Base-by-base conservation (phyloP, 2,888 invertebrate genomes). In the Tenthredo scrophulariae region DNA sequence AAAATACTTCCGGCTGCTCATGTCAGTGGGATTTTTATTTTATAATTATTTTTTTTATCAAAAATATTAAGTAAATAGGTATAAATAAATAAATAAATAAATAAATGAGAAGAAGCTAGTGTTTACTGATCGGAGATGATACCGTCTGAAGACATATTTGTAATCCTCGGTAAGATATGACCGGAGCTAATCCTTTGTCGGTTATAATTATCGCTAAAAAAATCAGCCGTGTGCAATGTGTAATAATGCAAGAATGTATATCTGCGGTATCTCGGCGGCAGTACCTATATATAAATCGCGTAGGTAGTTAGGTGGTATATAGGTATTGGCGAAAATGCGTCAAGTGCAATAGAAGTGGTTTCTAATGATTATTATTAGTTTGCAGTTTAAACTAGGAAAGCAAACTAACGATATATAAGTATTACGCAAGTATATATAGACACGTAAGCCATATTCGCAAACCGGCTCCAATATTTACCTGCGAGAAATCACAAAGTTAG, bases 121-220 rank as follows among this genome's bases (percentile, higher is more conserved):
- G 80, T 80, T 80, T 80, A 62, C 80, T 62, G 80, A 80, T 62
- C 40, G 62, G 15, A 22, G n/a, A 80, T 33, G 58, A 79, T 79
- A 18, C n/a, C 18, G 33, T 40, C 22, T n/a, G 40, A 43, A 18
- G 18, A 43, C 13, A n/a, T 37, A 29, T 74, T 43, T 13, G 22
- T 62, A 80, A 62, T 80, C 80, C n/a, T 80, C 7, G 5, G 62
- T 62, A 26, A 26, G 29, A 77, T 50, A 77, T 29, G 46, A 77
- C 13, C 46, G 6, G 77, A 62, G 18, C 13, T 62, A 40, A 80
- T 80, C 80, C 58, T 80, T 80, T 80, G 80, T 40, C 80, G 58
- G 80, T 62, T 80, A 10, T 33, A 80, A 80, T 37, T 22, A 62
- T 80, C 80, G 37, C 5, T 33, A n/a, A 33, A 79, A 58, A 70